Percentiles rank a stretch among this genome's conserved stretches.
These are phyloP conservation scores for Sceloporus tristichus DNA, from an alignment of 2,113 vertebrate genomes.

Conservation along the genomic window DNA sequence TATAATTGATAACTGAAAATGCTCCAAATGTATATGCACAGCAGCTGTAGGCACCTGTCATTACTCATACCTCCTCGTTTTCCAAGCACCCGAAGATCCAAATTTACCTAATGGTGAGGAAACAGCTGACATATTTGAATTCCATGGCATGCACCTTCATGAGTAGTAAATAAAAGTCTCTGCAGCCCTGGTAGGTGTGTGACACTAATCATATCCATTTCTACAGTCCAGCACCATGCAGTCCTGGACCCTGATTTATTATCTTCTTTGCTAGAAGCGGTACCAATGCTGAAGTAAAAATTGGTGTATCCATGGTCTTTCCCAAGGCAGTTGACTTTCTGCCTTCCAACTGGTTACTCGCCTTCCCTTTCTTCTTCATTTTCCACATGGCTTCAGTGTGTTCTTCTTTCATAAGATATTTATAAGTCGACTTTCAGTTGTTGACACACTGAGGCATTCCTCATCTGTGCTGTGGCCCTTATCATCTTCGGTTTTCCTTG, in stretches of 20 bases:
- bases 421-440: neutral
- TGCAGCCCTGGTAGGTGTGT: neutral
- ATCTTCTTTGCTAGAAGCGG: neutral
- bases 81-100: too few species aligned
- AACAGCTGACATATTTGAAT: too few species aligned
- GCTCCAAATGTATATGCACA: too few species aligned
- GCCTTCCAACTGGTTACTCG: neutral
- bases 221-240: neutral
- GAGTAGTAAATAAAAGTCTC: neutral
- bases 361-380: neutral
- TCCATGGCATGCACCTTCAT: neutral
- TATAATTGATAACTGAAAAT: neutral
- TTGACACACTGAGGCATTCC: too few species aligned
- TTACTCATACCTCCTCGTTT: too few species aligned
- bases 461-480: too few species aligned
- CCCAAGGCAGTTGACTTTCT: neutral
- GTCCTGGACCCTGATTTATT: neutral
- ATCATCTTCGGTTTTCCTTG: too few species aligned
- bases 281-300: too few species aligned
- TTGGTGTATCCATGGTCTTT: too few species aligned
- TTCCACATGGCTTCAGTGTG: neutral
- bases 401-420: neutral
- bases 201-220: neutral
- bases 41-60: too few species aligned
- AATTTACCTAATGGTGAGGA: too few species aligned